Base-by-base conservation (phyloP, 2,797 vertebrate species). In the Halcyon badia region DNA sequence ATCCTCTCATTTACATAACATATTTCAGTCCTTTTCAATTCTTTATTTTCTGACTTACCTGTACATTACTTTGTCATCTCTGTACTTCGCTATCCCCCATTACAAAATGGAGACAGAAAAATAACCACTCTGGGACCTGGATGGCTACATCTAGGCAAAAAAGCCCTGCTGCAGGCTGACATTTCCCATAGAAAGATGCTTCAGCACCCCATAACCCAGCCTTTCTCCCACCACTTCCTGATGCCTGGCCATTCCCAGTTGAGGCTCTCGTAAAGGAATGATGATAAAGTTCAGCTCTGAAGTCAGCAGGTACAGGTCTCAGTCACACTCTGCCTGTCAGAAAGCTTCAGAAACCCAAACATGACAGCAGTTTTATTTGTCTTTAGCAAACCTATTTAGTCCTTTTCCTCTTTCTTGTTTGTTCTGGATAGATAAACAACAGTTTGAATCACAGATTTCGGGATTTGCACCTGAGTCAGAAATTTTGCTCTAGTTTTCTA, bases 131-230 rank as follows among this genome's bases (percentile, higher is more conserved):
- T 46, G 18, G 24, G 49, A 39, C 11, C 4, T 4, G 19, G 10
- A 26, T 41, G 35, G 25, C 33, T 54, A 30, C 17, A 51, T 1
- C 20, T 18, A 16, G 62, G 37, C 12, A 65, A 57, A 75, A 68
- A 57, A 3, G 0, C 22, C 18, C n/a, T n/a, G 13, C 9, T 71
- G 33, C 13, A 33, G 11, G 14, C 6, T 48, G 13, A 6, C 5
- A 4, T 9, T 76, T 75, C 25, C 54, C 35, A 22, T 0, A n/a
- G 10, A 16, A 58, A 44, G 5, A 14, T 54, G 4, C 24, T 19
- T 61, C 1, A 1, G 7, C 39, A 9, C 24, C 41, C n/a, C 3
- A 1, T 18, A 57, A 60, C 3, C 7, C 51, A 56, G n/a, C 11
- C 5, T 20, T 22, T 41, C 57, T 83, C 15, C 48, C 33, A 20